Conservation (phyloP, 2,888 invertebrate genomes). For the Myathropa florea region DNA sequence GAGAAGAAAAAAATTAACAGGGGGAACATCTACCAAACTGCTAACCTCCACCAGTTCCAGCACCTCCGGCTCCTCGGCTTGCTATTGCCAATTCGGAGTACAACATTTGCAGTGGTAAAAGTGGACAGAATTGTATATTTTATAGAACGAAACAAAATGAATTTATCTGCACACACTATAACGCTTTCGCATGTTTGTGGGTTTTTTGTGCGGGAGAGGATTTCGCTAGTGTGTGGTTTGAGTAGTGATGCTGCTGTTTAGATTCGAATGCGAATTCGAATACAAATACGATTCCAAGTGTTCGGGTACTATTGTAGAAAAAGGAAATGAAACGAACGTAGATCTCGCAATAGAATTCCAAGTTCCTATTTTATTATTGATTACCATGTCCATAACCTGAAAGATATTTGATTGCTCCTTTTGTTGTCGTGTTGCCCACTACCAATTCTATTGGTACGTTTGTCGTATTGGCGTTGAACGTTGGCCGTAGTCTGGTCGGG, state of each 20-base stretch:
- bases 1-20: constrained; percentile 47
- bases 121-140: constrained; percentile 71
- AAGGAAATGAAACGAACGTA: constrained; percentile 65
- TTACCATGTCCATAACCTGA: constrained; percentile 71
- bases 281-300: constrained; percentile 4
- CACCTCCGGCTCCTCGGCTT: constrained; percentile 24
- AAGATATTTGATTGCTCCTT: constrained; percentile 71
- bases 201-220: constrained; percentile 57
- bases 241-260: constrained; percentile 17
- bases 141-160: constrained; percentile 70
- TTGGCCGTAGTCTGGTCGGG: neutral
- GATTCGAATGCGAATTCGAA: constrained; percentile 6
- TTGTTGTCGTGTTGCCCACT: constrained; percentile 54
- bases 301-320: constrained; percentile 33
- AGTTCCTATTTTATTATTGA: constrained; percentile 71
- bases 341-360: constrained; percentile 65
- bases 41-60: neutral
- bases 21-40: constrained; percentile 5
- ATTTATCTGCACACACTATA: constrained; percentile 70
- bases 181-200: constrained; percentile 69
- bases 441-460: constrained; percentile 19
- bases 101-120: constrained; percentile 69
- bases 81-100: constrained; percentile 59
- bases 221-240: constrained; percentile 27
- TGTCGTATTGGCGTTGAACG: constrained; percentile 4